Evolutionary conservation across 2,888 invertebrate genomes (phyloP), one percentile per base, ranked within the genome.

Genomic region (Synergus laeviventris): DNA sequence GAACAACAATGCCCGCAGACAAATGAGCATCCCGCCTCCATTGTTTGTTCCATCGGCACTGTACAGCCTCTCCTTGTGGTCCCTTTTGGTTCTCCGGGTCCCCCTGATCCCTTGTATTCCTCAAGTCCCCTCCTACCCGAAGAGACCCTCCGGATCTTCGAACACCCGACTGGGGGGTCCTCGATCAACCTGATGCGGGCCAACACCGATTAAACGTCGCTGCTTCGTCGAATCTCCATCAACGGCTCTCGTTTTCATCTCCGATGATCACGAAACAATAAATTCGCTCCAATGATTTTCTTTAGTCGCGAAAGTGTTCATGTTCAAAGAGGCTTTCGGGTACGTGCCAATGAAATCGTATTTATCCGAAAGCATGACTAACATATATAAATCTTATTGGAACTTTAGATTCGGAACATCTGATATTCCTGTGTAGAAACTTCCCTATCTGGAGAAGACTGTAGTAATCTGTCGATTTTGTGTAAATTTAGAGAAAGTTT

Each of bases 11-110:
- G 87, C 89, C 87, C 87, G 89, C 90, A 90, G 90, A 90, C 90
- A 90, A 90, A 90, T 90, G 90, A 90, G 90, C 90, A 90, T 89
- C 89, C 90, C 89, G 89, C 89, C 89, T 89, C 88, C 88, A 90
- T 90, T 90, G 90, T 90, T 90, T 88, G 87, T 84, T 87, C 86
- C 86, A 86, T 88, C 88, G 88, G 87, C 87, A 86, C 86, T 82
- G 86, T 82, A 83, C 83, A 85, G 82, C 85, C 84, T 85, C 85
- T 79, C 81, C 82, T 79, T 79, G 77, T 83, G 81, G 84, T 82
- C 81, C 82, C 81, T 81, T 82, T 78, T 70, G 79, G 74, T 79
- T 75, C 78, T 78, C 79, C 79, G 77, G 73, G 76, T 81, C 74
- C 75, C 76, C 78, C 78, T 77, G 78, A 78, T 78, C 78, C 75